Evolutionary conservation across 2,113 vertebrate species (phyloP), one percentile per base, ranked within the genome.

Genomic region (Xenotilapia caudafasciata): DNA sequence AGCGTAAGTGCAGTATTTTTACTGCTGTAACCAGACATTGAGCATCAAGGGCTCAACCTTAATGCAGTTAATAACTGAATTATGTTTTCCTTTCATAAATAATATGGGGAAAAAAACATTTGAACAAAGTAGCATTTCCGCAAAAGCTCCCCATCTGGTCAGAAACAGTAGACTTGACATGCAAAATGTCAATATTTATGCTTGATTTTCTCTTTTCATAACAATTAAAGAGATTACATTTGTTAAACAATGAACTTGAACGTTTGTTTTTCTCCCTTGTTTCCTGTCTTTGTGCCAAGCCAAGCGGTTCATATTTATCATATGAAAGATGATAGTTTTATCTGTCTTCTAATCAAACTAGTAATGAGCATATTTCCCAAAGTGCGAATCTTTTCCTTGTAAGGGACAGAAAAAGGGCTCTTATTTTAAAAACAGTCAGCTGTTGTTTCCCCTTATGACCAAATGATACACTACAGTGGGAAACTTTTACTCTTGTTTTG

Each of bases 401-500:
- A 79, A 17, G 2, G 35, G 42, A 87, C 31, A 70, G 7, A 62
- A 81, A 79, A 21, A 51, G 7, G 17, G 14, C 6, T 40, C 73
- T 91, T 79, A 54, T 56, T 85, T 85, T n/a, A 28, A 81, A n/a
- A 84, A 26, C 10, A 23, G 45, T 87, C 15, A 28, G 65, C 82
- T 86, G 65, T 90, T 80, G 19, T 53, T 60, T 85, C 89, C 56
- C 17, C 51, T 26, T 28, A 15, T n/a, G 53, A 88, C 83, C 87
- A 84, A 88, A 87, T 28, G 54, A 65, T 47, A 92, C 93, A 93
- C 93, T 94, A 92, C 91, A 45, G 45, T 54, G 75, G 82, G 87
- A 90, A 38, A 65, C 54, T 26, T 51, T 47, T 77, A 51, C 28
- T 21, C 7, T 5, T 65, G 11, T 68, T 70, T 90, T 51, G 13